Evolutionary conservation across 2,113 vertebrate species (phyloP).

Genomic region (Marmota monax): DNA sequence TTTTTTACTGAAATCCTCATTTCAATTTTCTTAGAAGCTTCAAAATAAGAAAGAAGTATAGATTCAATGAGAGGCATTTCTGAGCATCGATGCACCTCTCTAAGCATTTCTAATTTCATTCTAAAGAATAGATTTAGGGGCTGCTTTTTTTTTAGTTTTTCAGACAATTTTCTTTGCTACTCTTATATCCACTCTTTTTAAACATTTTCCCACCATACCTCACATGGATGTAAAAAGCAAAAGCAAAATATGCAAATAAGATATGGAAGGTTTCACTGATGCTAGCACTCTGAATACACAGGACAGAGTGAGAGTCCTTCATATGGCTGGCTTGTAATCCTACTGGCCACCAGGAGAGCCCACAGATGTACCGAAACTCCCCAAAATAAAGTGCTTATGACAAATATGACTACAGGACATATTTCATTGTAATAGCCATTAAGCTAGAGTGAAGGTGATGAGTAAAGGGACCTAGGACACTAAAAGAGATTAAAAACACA

Average conservation of each 20-base stretch:
- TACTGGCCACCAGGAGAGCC: neutral
- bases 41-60: conserved; percentile 15
- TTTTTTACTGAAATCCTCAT: conserved; percentile 40
- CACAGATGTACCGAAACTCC: neutral
- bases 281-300: neutral
- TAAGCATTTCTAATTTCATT: conserved; percentile 53
- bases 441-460: neutral
- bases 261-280: neutral
- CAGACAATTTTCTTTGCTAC: conserved; percentile 12
- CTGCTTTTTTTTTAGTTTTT: neutral
- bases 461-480: neutral
- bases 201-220: neutral
- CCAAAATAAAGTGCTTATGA: neutral
- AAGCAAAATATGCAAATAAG: neutral
- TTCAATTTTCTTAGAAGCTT: conserved; percentile 66
- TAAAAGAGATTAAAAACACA: neutral
- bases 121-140: neutral
- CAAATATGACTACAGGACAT: neutral
- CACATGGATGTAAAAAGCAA: neutral
- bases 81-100: neutral
- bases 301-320: neutral
- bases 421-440: neutral
- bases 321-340: rapidly evolving
- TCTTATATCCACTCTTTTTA: conserved; percentile 5
- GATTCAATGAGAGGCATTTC: conserved; percentile 24